These are phyloP conservation scores for Euclidia mi DNA, from an alignment of 2,888 invertebrate species.

Conservation along the genomic window DNA sequence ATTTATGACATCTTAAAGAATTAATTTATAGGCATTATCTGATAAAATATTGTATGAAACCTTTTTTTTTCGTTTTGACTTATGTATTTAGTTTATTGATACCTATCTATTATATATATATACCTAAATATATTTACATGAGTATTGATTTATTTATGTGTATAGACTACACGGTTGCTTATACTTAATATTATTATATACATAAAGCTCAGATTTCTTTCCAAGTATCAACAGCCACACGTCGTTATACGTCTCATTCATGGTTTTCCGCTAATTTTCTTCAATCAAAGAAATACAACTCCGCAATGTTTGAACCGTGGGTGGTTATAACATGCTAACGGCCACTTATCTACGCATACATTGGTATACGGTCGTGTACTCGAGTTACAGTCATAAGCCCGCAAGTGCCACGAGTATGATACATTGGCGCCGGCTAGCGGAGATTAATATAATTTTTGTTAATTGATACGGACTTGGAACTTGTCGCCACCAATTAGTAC, in stretches of 20 bases:
- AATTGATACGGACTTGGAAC: slow-evolving; percentile 80
- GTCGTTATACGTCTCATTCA: slow-evolving; percentile 3
- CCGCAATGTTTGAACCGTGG: slow-evolving; percentile 20
- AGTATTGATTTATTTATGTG: no score
- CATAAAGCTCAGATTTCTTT: no score
- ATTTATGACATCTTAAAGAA: no score
- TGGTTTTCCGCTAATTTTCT: not conserved
- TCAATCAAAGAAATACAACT: slow-evolving; percentile 1
- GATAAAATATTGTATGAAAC: no score
- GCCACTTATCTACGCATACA: slow-evolving; percentile 35
- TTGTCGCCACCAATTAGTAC: slow-evolving; percentile 74
- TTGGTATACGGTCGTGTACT: slow-evolving; percentile 29
- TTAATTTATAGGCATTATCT: no score
- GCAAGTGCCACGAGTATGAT: slow-evolving; percentile 31
- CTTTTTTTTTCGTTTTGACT: no score
- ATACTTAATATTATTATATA: no score
- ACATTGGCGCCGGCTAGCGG: slow-evolving; percentile 76
- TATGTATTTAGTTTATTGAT: no score
- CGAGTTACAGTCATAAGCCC: slow-evolving; percentile 33
- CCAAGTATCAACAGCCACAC: not conserved
- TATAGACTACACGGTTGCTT: no score
- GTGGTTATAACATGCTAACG: slow-evolving; percentile 43
- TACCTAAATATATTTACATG: no score
- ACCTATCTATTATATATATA: no score
- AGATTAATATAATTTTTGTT: slow-evolving; percentile 84